These are phyloP conservation scores for Prunella fulvescens DNA, from an alignment of 2,113 vertebrate species.

Conservation along the genomic window DNA sequence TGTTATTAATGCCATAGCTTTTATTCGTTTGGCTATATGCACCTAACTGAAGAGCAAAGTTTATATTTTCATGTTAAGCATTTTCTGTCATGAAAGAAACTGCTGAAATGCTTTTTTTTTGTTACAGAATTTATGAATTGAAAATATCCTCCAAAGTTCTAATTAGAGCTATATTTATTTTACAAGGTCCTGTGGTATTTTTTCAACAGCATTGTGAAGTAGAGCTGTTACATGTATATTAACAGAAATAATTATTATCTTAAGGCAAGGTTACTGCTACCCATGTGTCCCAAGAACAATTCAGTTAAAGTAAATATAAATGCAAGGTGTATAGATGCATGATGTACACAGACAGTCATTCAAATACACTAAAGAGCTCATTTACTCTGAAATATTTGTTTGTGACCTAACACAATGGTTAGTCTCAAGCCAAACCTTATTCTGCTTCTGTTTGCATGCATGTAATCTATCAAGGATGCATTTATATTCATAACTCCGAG, in stretches of 20 bases:
- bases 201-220: neutral
- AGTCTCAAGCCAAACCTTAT: neutral
- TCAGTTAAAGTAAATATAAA: neutral
- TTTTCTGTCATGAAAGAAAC: constrained; percentile 39
- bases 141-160: constrained; percentile 37
- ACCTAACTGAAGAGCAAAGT: neutral
- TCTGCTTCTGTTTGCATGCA: neutral
- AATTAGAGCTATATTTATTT: constrained; percentile 55
- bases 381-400: neutral
- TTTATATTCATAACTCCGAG: neutral
- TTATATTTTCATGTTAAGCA: neutral
- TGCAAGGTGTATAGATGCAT: neutral
- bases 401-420: neutral
- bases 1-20: constrained; percentile 69
- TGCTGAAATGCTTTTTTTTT: constrained; percentile 11
- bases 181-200: neutral
- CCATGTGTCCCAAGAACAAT: neutral
- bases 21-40: constrained; percentile 30
- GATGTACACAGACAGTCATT: neutral
- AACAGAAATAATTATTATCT: neutral
- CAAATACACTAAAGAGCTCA: neutral
- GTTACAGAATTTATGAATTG: neutral
- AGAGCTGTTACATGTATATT: neutral
- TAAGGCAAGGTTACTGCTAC: neutral
- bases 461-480: neutral